Conservation (phyloP, 2,797 vertebrate genomes). For the Chloroceryle inda region DNA sequence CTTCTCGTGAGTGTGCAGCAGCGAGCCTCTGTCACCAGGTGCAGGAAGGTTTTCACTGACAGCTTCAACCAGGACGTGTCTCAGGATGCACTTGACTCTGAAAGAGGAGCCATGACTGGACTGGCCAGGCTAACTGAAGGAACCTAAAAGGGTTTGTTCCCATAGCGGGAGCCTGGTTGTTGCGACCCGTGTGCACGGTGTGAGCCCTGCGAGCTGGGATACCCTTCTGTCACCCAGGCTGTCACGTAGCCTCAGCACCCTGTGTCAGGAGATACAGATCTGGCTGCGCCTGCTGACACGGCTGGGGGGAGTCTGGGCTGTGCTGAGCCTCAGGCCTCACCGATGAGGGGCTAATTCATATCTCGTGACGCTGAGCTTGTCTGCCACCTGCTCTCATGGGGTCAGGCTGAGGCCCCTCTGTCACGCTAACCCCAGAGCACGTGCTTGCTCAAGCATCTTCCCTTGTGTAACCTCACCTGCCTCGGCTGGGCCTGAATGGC, state of each 20-base stretch:
- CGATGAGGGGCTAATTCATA: rapidly evolving
- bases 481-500: rapidly evolving
- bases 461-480: rapidly evolving
- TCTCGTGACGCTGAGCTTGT: background rate
- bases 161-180: rapidly evolving
- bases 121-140: background rate
- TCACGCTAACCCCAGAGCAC: background rate
- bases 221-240: background rate
- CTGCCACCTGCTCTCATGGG: background rate
- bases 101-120: background rate
- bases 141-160: background rate
- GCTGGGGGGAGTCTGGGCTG: background rate
- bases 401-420: background rate
- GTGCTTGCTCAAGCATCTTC: background rate
- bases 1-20: rapidly evolving
- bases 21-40: background rate
- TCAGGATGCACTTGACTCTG: background rate
- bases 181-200: background rate
- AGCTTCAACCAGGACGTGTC: background rate
- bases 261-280: background rate
- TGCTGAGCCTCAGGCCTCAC: background rate
- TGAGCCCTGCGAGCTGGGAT: background rate
- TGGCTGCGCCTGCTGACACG: background rate
- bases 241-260: background rate
- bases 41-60: background rate